Base-by-base conservation (phyloP, 64 coral and sea anemone species). In the Stichodactyla mertensii region DNA sequence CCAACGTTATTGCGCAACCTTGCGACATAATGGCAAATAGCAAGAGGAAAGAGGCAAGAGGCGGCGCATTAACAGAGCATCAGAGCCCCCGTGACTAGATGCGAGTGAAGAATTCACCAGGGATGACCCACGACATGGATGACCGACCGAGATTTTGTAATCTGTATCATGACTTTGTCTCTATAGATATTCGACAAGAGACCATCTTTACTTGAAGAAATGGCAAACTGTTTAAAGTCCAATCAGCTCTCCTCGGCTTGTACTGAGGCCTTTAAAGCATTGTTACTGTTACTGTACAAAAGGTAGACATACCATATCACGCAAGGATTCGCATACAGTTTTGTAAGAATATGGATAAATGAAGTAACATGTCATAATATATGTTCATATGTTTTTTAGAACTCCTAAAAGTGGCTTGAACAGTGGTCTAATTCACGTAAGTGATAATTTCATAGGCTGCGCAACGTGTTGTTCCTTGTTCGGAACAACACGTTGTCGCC, bases 191-290 rank as follows among this genome's bases (percentile, higher is more conserved):
- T 81, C 51, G 4, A 81, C 78, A 81, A 81, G 78, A 81, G 53
- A 52, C 83, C 53, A 55, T 36, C 15, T 60, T 36, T 85, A 58
- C 60, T 85, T 16, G 19, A 85, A 13, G 83, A 85, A 52, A 85
- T 85, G 83, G 83, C 60, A 27, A 18, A 85, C 51, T 85, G 83
- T 55, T 85, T 85, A 23, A 61, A 58, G 54, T 61, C 83, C 7
- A 85, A 85, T 59, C 83, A 85, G 55, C 56, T 85, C 27, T 85
- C 20, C 4, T 58, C 83, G 45, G 83, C 83, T 16, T 31, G 20
- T 12, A 85, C 83, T 2, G 83, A 85, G 31, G 55, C 54, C 23
- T 64, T 85, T 14, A 85, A 85, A 64, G 31, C 83, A 27, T 64
- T 85, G 27, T 31, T 85, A 14, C 83, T 85, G 27, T 31, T 85